Evolutionary conservation across 2,113 vertebrate species (phyloP).

Genomic region (Thymallus thymallus): DNA sequence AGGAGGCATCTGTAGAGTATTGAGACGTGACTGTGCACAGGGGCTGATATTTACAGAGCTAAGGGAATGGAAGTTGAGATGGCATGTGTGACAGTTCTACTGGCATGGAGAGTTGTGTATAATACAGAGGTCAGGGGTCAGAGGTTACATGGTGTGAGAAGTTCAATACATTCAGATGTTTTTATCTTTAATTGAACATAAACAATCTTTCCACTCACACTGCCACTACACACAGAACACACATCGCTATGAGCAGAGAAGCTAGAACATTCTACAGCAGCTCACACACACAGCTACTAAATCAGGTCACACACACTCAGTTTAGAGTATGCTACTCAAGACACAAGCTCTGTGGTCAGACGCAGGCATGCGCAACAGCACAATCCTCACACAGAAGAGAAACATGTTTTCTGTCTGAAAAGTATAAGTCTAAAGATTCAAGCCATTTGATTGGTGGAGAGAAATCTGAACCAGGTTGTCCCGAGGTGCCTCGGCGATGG

Average conservation of each 20-base stretch:
- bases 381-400: slow-evolving; percentile 34
- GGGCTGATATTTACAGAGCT: slow-evolving; percentile 52
- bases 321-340: slow-evolving; percentile 30
- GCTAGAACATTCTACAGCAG: slow-evolving; percentile 56
- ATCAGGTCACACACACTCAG: slow-evolving; percentile 24
- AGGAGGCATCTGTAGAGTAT: slow-evolving; percentile 47
- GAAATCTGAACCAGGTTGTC: no score
- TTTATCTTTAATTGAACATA: slow-evolving; percentile 31
- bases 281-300: not conserved
- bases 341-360: slow-evolving; percentile 37
- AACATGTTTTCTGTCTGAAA: slow-evolving; percentile 26
- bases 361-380: slow-evolving; percentile 32
- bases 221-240: slow-evolving; percentile 58
- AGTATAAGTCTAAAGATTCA: slow-evolving; percentile 22
- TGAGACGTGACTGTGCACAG: not conserved
- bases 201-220: slow-evolving; percentile 42
- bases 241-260: slow-evolving; percentile 45
- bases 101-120: slow-evolving; percentile 39
- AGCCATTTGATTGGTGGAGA: slow-evolving; percentile 26
- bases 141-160: slow-evolving; percentile 29
- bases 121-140: slow-evolving; percentile 27
- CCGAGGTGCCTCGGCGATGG: not conserved
- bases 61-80: slow-evolving; percentile 24
- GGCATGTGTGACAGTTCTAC: slow-evolving; percentile 16
- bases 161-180: slow-evolving; percentile 33